These are phyloP conservation scores for Pelobates cultripes DNA, from an alignment of 2,797 vertebrate species.

Conservation along the genomic window DNA sequence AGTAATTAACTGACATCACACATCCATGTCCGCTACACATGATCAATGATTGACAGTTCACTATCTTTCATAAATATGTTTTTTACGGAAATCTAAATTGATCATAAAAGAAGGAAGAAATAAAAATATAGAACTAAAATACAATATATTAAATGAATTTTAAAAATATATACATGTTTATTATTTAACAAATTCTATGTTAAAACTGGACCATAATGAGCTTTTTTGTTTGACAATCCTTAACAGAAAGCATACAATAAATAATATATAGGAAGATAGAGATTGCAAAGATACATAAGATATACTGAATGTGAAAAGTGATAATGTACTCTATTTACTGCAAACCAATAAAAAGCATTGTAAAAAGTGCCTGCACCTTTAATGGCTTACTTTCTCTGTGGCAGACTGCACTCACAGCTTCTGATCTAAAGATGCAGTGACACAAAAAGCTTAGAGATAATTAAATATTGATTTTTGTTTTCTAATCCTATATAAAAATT, in stretches of 20 bases:
- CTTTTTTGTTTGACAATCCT: slow-evolving; percentile 64
- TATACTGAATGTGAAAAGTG: slow-evolving; percentile 64
- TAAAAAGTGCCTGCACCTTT: slow-evolving; percentile 77
- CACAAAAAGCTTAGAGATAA: slow-evolving; percentile 99
- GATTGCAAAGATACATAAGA: slow-evolving; percentile 79
- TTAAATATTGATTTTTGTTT: slow-evolving; percentile 99
- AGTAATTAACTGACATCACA: slow-evolving; percentile 5
- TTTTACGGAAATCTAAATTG: neutral
- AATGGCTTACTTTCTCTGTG: slow-evolving; percentile 87
- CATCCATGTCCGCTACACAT: neutral
- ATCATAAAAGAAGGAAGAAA: neutral
- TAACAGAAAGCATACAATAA: slow-evolving; percentile 68
- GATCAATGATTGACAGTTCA: neutral
- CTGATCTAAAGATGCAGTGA: slow-evolving; percentile 96
- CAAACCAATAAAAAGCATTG: slow-evolving; percentile 67
- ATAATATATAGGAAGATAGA: slow-evolving; percentile 74
- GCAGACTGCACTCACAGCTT: slow-evolving; percentile 80
- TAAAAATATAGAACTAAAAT: neutral
- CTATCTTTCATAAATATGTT: neutral
- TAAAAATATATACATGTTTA: neutral
- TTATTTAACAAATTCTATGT: neutral
- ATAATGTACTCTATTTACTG: slow-evolving; percentile 77
- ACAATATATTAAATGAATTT: neutral
- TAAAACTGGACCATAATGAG: neutral
- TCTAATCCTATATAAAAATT: slow-evolving; percentile 99